A percentile compares a stretch with the other conserved stretches of the same genome.
These are phyloP conservation scores for Diploptera punctata DNA, from an alignment of 2,888 invertebrate species.

Conservation along the genomic window DNA sequence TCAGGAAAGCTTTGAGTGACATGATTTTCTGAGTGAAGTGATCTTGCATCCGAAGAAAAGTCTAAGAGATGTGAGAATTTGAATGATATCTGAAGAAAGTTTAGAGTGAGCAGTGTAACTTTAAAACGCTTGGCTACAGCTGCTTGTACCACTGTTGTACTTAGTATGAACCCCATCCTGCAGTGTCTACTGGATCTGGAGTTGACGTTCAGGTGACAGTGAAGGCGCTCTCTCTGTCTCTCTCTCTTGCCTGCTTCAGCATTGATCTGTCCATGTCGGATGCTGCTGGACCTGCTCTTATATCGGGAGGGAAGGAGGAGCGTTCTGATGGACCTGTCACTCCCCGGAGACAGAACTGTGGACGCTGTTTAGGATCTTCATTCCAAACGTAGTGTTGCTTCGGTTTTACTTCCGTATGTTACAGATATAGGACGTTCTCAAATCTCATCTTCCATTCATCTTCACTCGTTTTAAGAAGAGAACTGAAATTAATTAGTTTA, in stretches of 20 bases:
- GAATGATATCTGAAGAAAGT: too few species aligned
- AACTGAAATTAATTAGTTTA: too few species aligned
- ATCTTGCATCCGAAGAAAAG: too few species aligned
- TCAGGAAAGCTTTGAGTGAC: too few species aligned
- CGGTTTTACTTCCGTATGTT: background rate
- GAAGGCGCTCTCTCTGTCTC: constrained; percentile 39
- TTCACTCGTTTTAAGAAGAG: too few species aligned
- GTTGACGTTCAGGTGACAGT: constrained; percentile 46
- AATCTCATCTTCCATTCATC: too few species aligned
- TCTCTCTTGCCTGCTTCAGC: constrained; percentile 30
- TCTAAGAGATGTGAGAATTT: too few species aligned
- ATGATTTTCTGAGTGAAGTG: too few species aligned
- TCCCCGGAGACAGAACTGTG: constrained; percentile 27
- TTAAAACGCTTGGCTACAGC: too few species aligned
- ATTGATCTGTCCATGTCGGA: constrained; percentile 43
- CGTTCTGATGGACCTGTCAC: constrained; percentile 42
- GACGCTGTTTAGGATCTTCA: constrained; percentile 29
- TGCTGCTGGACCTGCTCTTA: constrained; percentile 14
- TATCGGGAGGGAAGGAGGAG: constrained; percentile 37
- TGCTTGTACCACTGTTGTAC: background rate
- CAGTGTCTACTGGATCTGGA: constrained; percentile 27
- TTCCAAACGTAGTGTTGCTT: constrained; percentile 9
- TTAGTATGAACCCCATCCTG: background rate
- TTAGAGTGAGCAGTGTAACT: too few species aligned
- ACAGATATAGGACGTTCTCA: too few species aligned